Evolutionary conservation across 2,888 invertebrate species (phyloP), one percentile per base, ranked within the genome.

Genomic region (Chrysotoxum bicinctum): DNA sequence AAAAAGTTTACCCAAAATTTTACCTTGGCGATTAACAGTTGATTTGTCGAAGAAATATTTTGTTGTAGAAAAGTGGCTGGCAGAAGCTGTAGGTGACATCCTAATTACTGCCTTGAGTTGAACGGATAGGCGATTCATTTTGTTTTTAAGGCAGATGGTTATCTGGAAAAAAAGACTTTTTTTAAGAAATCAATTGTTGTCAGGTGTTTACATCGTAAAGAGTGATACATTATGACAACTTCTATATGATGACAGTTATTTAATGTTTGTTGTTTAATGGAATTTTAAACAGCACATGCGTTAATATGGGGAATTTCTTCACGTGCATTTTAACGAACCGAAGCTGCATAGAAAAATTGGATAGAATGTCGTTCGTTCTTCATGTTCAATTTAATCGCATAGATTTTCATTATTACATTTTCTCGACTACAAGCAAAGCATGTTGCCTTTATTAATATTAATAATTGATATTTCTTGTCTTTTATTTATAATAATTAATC

Each of bases 1-100:
- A 72, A 91, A 89, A 0, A 92, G 79, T 87, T 92, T 92, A 6
- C 89, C 88, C 45, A 92, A 88, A 8, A 91, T 89, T 75, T 89
- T 91, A 26, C 89, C 89, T 74, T 92, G 91, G 0, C 89, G 88
- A 26, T 85, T 75, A n/a, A 10, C 19, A 45, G 14, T 60, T 2
- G 64, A n/a, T 45, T 40, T 58, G 14, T 52, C 32, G 3, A 12
- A 54, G 9, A 50, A 8, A 1, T 30, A 32, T 0, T 60, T n/a
- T 2, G 45, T 48, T 6, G 80, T 72, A 4, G 48, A 64, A 45
- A 81, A 80, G 23, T 58, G 35, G 21, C 12, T 21, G n/a, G 23
- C 23, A n/a, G 26, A 12, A 45, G 16, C 3, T n/a, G 19, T 16
- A 0, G 35, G n/a, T 0, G 26, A 23, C 21, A 32, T 62, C 23